Conservation (phyloP, 1,140 invertebrate genomes). For the Bombus superbus region DNA sequence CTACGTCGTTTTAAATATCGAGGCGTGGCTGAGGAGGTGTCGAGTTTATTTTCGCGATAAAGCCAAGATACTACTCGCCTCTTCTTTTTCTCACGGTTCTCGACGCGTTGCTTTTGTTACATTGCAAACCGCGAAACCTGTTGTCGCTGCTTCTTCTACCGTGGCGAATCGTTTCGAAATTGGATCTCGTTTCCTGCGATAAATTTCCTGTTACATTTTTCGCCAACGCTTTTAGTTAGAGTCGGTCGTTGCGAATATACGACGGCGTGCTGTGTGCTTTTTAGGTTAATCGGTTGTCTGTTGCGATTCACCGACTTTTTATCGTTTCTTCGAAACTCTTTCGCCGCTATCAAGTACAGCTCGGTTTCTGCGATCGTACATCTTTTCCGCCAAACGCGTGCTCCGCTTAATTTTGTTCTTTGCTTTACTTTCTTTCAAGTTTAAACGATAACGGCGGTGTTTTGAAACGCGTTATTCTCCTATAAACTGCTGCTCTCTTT, state of each 20-base stretch:
- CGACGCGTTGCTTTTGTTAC: not conserved
- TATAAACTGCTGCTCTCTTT: too few relatives aligned
- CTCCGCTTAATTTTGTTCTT: too few relatives aligned
- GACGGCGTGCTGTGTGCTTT: not conserved
- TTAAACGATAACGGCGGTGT: too few relatives aligned
- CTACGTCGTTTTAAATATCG: not conserved
- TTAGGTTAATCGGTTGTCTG: not conserved
- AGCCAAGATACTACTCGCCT: constrained; percentile 14
- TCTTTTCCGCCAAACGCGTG: too few relatives aligned
- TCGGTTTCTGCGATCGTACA: too few relatives aligned
- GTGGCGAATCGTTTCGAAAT: not conserved
- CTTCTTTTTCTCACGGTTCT: not conserved
- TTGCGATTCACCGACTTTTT: not conserved
- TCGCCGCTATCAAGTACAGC: too few relatives aligned
- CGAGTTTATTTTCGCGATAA: constrained; percentile 36
- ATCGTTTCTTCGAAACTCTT: not conserved
- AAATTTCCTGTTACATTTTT: not conserved
- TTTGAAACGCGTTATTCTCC: too few relatives aligned
- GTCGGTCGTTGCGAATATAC: not conserved
- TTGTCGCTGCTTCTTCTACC: not conserved
- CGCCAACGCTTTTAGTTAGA: not conserved
- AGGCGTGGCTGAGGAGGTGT: not conserved
- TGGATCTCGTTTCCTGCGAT: constrained; percentile 3
- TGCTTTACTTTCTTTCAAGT: too few relatives aligned
- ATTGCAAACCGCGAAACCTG: not conserved